A percentile compares a stretch with the other conserved stretches of the same genome.
Evolutionary conservation across 2,888 invertebrate species (phyloP).

Genomic region (Aleiodes alternator): DNA sequence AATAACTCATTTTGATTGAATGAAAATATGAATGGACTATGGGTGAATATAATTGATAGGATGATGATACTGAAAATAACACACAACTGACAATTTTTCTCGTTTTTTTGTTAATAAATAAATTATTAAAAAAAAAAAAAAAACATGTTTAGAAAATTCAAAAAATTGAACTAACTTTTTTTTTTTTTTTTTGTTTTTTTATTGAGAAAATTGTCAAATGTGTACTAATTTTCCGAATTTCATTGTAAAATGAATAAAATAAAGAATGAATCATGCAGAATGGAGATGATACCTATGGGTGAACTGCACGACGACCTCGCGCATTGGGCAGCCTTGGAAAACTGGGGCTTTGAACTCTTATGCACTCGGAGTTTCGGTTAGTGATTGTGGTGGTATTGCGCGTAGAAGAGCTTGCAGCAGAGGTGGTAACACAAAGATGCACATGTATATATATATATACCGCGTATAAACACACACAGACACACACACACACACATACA

Average conservation of each 20-base stretch:
- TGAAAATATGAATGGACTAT: too few relatives aligned
- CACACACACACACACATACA: conserved; percentile 34
- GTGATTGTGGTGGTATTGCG: conserved; percentile 35
- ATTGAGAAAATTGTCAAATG: conserved; percentile 6
- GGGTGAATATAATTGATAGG: too few relatives aligned
- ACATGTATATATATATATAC: conserved; percentile 24
- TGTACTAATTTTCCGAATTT: too few relatives aligned
- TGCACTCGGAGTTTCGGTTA: conserved; percentile 65
- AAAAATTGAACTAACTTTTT: too few relatives aligned
- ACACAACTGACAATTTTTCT: too few relatives aligned
- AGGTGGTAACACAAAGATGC: conserved; percentile 44
- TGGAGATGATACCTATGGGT: conserved; percentile 45
- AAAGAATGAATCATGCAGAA: conserved; percentile 6
- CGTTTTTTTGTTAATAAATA: too few relatives aligned
- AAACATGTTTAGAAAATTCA: too few relatives aligned
- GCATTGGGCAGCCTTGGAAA: conserved; percentile 72
- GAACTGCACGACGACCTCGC: conserved; percentile 63
- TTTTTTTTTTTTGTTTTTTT: too few relatives aligned
- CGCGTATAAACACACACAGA: conserved; percentile 21
- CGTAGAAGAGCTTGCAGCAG: conserved; percentile 61
- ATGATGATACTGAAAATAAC: too few relatives aligned
- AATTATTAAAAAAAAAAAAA: too few relatives aligned
- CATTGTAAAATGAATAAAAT: conserved; percentile 32
- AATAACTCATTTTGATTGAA: too few relatives aligned
- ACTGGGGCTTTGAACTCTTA: conserved; percentile 73